Evolutionary conservation across 1,140 invertebrate genomes (phyloP).

Genomic region (Drosophila nebulosa): DNA sequence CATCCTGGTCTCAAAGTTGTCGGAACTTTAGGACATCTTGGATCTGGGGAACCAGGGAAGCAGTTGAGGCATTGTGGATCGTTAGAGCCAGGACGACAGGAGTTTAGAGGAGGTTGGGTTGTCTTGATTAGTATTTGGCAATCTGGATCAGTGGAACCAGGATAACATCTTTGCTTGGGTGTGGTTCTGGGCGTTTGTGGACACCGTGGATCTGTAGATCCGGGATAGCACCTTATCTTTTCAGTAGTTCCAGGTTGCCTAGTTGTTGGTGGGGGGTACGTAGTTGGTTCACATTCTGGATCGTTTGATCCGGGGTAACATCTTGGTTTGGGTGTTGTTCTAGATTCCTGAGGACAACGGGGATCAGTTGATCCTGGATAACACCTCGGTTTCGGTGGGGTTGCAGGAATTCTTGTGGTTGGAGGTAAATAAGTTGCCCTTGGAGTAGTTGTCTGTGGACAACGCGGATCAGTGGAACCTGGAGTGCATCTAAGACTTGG

Average conservation of each 20-base stretch:
- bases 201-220: slow-evolving; percentile 70
- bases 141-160: slow-evolving; percentile 75
- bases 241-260: background rate
- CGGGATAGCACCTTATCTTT: too few relatives aligned
- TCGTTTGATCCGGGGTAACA: slow-evolving; percentile 81
- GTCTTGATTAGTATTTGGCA: slow-evolving; percentile 7
- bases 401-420: slow-evolving; percentile 39
- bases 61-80: slow-evolving; percentile 23
- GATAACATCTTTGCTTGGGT: slow-evolving; percentile 44
- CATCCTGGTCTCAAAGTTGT: slow-evolving; percentile 58
- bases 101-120: too few relatives aligned
- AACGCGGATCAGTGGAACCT: slow-evolving; percentile 79
- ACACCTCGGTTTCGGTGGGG: background rate
- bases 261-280: slow-evolving; percentile 33
- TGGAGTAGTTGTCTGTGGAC: slow-evolving; percentile 75
- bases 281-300: slow-evolving; percentile 78
- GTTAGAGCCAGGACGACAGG: background rate
- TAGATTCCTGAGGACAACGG: background rate
- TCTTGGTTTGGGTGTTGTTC: slow-evolving; percentile 36
- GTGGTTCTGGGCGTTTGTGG: slow-evolving; percentile 62
- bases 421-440: slow-evolving; percentile 3
- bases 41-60: slow-evolving; percentile 46
- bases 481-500: slow-evolving; percentile 80
- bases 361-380: slow-evolving; percentile 14
- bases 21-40: slow-evolving; percentile 76